phyloP scores from a whole-genome alignment of 53 echinoderm and acorn worm species.

The Echinometra lucunter region DNA sequence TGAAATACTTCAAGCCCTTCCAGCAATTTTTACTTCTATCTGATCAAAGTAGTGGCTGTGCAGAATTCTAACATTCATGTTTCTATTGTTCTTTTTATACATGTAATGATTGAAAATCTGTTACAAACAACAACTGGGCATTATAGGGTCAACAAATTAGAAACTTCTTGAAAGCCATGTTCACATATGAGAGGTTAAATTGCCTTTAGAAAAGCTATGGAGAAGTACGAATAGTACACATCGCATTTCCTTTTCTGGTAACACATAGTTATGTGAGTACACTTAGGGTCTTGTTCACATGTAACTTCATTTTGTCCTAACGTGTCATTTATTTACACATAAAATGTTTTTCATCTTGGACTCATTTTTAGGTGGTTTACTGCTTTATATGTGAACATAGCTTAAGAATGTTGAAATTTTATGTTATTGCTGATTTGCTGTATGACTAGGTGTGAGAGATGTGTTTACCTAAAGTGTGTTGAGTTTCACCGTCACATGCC shows the following conservation, averaged over 20 bases:
- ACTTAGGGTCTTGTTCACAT: no score
- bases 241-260: no score
- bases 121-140: neutral
- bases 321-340: no score
- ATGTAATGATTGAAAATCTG: neutral
- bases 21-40: neutral
- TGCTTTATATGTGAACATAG: no score
- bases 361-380: no score
- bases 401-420: neutral
- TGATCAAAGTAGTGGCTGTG: neutral
- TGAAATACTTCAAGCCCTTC: neutral
- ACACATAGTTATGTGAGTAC: no score
- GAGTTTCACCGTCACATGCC: neutral
- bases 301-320: no score
- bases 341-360: no score
- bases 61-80: neutral
- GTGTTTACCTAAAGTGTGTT: neutral
- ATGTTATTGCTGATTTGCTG: neutral
- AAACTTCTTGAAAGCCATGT: no score
- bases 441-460: neutral
- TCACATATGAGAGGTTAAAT: no score
- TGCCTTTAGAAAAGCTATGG: no score
- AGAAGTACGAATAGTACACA: no score
- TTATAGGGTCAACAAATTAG: neutral
- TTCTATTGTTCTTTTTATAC: neutral